Evolutionary conservation across 2,113 vertebrate genomes (phyloP), one percentile per base, ranked within the genome.

Genomic region (Crypturellus undulatus): DNA sequence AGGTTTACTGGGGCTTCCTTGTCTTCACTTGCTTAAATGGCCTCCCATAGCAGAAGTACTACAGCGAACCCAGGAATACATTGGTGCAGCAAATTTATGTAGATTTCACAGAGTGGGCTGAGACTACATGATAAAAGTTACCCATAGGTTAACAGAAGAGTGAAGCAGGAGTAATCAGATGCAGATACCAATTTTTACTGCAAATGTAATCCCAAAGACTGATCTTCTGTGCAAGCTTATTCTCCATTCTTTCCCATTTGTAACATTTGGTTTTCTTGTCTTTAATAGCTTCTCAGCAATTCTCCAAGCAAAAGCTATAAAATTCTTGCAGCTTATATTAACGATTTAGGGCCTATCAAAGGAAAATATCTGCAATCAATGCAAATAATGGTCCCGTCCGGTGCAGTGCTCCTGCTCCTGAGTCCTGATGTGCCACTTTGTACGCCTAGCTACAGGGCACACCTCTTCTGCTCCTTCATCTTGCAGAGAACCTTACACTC

Each of bases 121-220:
- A 82, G 88, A 72, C 47, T 45, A 64, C 52, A 63, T 59, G 6
- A 95, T 92, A 96, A 96, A 97, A 97, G 96, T 96, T 97, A 97
- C 94, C 93, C 89, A 17, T 86, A 96, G 96, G 90, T 71, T 88
- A 72, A 78, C 79, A 96, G 95, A 96, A 97, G 97, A 97, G 95
- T 79, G 95, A 94, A 97, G 80, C 43, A 65, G 47, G 3, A 80
- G 52, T 84, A 85, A 51, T 88, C 68, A 96, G 84, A 49, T 76
- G 79, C 91, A 93, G 73, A 84, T 87, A 82, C 84, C 88, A 86
- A 68, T 90, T 63, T 96, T 95, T 94, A 93, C 58, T 96, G 90
- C 88, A 84, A 87, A 94, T 77, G 87, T 89, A 93, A 90, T 96
- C 96, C 93, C 25, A 81, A 89, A 92, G 70, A 94, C 72, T 73